Conservation (phyloP, 1,140 invertebrate genomes). For the Drosophila neocordata region DNA sequence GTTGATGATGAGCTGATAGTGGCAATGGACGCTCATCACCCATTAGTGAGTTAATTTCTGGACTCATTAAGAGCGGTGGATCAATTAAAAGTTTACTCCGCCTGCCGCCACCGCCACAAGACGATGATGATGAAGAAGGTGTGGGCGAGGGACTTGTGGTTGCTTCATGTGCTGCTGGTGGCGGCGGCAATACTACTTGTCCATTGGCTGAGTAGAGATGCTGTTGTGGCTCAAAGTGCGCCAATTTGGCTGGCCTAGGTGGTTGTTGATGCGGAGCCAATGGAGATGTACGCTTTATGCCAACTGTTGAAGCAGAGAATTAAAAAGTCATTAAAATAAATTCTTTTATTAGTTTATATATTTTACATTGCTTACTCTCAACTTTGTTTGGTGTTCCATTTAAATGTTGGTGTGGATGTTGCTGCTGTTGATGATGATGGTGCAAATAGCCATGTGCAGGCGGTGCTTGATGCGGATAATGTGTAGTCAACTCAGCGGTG, state of each 20-base stretch:
- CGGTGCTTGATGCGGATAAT: constrained; percentile 62
- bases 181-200: constrained; percentile 51
- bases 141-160: constrained; percentile 66
- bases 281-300: constrained; percentile 77
- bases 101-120: constrained; percentile 36
- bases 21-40: constrained; percentile 70
- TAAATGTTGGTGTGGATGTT: constrained; percentile 23
- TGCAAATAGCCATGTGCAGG: constrained; percentile 60
- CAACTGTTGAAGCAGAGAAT: constrained; percentile 38
- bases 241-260: constrained; percentile 70
- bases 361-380: constrained; percentile 58
- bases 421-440: constrained; percentile 42
- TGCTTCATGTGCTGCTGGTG: constrained; percentile 55
- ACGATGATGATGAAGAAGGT: constrained; percentile 61
- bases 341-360: too few species aligned
- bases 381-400: constrained; percentile 74
- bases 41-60: constrained; percentile 81
- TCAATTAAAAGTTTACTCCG: constrained; percentile 70
- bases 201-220: constrained; percentile 48
- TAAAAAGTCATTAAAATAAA: background rate
- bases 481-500: constrained; percentile 35
- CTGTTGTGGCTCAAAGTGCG: constrained; percentile 70
- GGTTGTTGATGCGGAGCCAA: constrained; percentile 71
- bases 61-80: constrained; percentile 78
- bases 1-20: constrained; percentile 40